phyloP scores from a whole-genome alignment of 2,113 vertebrate species.

The Apteryx owenii region DNA sequence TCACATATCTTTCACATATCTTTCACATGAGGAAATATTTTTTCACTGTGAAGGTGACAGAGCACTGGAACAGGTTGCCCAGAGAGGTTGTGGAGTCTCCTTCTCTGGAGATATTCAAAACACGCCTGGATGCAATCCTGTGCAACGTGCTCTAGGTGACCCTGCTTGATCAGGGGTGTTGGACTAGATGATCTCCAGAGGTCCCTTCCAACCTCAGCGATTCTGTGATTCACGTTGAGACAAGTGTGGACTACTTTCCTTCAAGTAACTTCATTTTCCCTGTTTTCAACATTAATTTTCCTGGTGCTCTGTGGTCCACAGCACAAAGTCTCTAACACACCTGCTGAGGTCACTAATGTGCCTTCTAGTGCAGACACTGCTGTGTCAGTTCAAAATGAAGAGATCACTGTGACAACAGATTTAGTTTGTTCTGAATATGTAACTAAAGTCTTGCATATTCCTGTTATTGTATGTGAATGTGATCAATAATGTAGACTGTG shows the following conservation, averaged over 20 bases:
- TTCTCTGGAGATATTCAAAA: no score
- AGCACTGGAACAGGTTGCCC: no score
- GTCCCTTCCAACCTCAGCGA: no score
- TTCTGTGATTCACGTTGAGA: no score
- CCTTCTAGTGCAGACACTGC: background rate
- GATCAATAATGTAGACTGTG: background rate
- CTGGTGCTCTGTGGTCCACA: background rate
- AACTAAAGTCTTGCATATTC: background rate
- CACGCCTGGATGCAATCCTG: no score
- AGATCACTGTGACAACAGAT: background rate
- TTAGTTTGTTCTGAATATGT: background rate
- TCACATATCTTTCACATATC: no score
- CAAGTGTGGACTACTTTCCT: background rate
- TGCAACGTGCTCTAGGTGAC: no score
- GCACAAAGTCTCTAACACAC: background rate
- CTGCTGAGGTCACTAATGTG: background rate
- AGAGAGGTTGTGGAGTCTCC: no score
- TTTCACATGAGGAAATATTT: no score
- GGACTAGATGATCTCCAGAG: no score
- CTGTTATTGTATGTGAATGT: background rate
- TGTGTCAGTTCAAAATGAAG: background rate
- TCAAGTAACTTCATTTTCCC: background rate
- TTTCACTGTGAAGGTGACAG: no score
- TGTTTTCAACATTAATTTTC: background rate
- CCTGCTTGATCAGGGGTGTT: no score